Percentiles rank a stretch among this genome's conserved stretches.
Conservation (phyloP, 2,888 invertebrate genomes). For the Molorchus minor region DNA sequence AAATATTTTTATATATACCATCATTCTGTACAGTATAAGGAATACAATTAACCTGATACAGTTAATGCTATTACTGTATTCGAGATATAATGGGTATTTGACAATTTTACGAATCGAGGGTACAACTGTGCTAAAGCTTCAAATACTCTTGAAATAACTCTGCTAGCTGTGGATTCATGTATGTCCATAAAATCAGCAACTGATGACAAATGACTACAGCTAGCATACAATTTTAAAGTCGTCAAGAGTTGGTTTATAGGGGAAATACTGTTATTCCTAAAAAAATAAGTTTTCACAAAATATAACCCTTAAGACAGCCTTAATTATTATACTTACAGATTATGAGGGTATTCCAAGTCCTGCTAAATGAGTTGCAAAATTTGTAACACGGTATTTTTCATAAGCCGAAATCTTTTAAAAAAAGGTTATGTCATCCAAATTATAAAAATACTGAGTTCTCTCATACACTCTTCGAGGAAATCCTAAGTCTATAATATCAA, state of each 20-base stretch:
- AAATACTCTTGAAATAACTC: conserved; percentile 14
- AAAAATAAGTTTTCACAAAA: conserved; percentile 9
- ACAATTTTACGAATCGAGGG: neutral
- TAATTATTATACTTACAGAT: conserved; percentile 6
- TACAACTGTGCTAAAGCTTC: conserved; percentile 6
- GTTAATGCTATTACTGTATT: too few relatives aligned
- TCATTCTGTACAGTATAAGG: too few relatives aligned
- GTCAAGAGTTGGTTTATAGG: conserved; percentile 25
- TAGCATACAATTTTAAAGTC: conserved; percentile 18
- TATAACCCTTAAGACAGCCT: neutral
- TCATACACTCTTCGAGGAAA: neutral
- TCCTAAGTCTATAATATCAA: neutral
- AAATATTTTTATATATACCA: too few relatives aligned
- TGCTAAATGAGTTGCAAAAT: conserved; percentile 12
- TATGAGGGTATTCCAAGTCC: conserved; percentile 8
- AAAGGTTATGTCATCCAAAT: conserved; percentile 12
- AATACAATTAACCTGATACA: too few relatives aligned
- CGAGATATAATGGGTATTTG: too few relatives aligned
- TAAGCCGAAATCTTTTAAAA: conserved; percentile 19
- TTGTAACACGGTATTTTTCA: conserved; percentile 4
- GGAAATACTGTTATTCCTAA: conserved; percentile 16
- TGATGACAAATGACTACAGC: conserved; percentile 2
- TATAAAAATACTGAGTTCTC: conserved; percentile 15
- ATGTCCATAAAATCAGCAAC: conserved; percentile 16
- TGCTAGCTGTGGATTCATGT: conserved; percentile 14